Percentiles rank a stretch among this genome's conserved stretches.
Conservation (phyloP, 2,888 invertebrate genomes). For the Zelleria hepariella region DNA sequence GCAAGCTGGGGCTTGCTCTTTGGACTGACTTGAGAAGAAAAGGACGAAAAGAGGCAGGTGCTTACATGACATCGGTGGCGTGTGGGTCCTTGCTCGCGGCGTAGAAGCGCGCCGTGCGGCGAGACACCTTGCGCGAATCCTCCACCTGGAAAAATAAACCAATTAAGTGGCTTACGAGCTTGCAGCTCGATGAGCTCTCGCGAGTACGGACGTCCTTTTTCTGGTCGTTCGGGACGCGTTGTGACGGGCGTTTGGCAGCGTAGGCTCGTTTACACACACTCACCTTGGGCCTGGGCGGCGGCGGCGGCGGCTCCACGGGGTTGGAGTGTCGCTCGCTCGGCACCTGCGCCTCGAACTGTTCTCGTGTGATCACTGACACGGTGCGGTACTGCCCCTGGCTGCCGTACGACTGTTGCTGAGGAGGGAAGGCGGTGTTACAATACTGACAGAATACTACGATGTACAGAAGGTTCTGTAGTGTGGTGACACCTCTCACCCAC, state of each 20-base stretch:
- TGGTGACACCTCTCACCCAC: no score
- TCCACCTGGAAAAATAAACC: no score
- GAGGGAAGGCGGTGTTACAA: no score
- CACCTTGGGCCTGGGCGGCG: constrained; percentile 76
- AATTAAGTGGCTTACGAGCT: no score
- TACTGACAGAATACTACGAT: no score
- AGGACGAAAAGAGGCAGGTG: constrained; percentile 9
- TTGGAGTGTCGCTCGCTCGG: constrained; percentile 76
- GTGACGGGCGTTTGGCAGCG: no score
- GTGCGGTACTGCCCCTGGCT: constrained; percentile 77
- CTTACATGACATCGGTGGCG: constrained; percentile 64
- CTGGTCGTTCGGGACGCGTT: no score
- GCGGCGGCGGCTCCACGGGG: constrained; percentile 83
- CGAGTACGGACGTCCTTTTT: no score
- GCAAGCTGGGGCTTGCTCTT: no score
- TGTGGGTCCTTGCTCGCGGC: constrained; percentile 90
- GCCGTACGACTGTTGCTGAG: constrained; percentile 33
- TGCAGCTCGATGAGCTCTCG: no score
- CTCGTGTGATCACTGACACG: constrained; percentile 89
- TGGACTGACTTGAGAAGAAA: no score
- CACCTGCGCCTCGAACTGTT: constrained; percentile 86
- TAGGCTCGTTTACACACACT: constrained; percentile 8
- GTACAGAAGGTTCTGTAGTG: no score
- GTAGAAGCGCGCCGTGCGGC: constrained; percentile 90
- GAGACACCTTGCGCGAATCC: constrained; percentile 32